Evolutionary conservation across 2,113 vertebrate species (phyloP).

Genomic region (Cyprinodon brontotheroides): DNA sequence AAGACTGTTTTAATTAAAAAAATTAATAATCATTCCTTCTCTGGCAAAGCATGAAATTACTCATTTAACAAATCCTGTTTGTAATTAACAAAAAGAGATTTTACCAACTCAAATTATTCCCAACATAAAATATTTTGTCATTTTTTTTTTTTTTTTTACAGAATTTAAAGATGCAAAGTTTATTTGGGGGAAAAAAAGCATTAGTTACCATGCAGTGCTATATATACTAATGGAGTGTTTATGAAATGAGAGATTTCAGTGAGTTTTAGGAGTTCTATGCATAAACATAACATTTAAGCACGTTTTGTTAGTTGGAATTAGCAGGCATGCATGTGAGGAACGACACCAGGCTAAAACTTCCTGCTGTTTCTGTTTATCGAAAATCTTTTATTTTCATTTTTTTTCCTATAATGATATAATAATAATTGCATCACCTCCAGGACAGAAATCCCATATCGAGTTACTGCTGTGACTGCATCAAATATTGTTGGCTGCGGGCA

Average conservation of each 20-base stretch:
- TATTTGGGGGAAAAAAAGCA: conserved; percentile 1
- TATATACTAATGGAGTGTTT: conserved; percentile 9
- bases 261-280: background rate
- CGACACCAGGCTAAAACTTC: background rate
- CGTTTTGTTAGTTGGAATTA: background rate
- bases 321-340: background rate
- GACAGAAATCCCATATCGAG: background rate
- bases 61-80: background rate
- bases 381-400: no score
- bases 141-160: background rate
- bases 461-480: background rate
- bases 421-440: background rate
- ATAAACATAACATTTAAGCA: background rate
- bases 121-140: background rate
- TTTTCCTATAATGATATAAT: background rate
- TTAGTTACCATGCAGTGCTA: background rate
- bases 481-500: background rate
- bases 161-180: conserved; percentile 16
- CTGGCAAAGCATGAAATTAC: background rate
- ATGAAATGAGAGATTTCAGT: background rate
- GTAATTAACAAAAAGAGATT: background rate
- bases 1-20: background rate
- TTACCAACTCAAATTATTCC: background rate
- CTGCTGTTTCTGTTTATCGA: background rate
- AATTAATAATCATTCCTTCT: background rate